Base-by-base conservation (phyloP, 2,888 invertebrate species). In the Lasioglossum marginatum region DNA sequence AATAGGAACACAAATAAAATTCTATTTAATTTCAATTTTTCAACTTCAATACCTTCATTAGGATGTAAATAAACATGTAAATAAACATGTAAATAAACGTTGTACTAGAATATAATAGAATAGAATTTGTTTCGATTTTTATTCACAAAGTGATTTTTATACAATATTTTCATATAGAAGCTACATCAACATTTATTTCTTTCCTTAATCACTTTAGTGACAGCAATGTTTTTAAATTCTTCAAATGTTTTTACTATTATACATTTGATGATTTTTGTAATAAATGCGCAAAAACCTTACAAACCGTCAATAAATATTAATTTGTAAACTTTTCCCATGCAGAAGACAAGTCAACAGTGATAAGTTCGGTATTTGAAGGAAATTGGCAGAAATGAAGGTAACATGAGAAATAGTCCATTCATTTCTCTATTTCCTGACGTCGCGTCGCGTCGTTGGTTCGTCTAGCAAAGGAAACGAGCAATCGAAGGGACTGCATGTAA, bases 401-500 rank as follows among this genome's bases (percentile, higher is more conserved):
- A 68, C 37, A 40, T 37, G 40, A 68, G 12, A 40, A n/a, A 68
- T 37, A 68, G 68, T 34, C 23, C 37, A 68, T 8, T n/a, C 23
- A n/a, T 68, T 68, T 68, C n/a, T 68, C 37, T 37, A 68, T 40
- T n/a, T 68, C 23, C 68, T 23, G 37, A 0, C 16, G 37, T 37
- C 34, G 19, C 68, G 16, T 23, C 23, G 16, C 6, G 37, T 37
- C 37, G 19, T 23, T 8, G 34, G 34, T 12, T 23, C 68, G 68
- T 37, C 40, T 68, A 37, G 12, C 37, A 37, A 40, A 68, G 68
- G 68, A 68, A 85, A 79, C 66, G 85, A 84, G 74, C 83, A 77
- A 82, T 82, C 83, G 83, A 78, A 76, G 75, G 75, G 37, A 72
- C 72, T 66, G 34, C n/a, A 40, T 34, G 78, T 14, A 40, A 43